phyloP scores from a whole-genome alignment of 2,888 invertebrate species.

The Sialis lutaria region DNA sequence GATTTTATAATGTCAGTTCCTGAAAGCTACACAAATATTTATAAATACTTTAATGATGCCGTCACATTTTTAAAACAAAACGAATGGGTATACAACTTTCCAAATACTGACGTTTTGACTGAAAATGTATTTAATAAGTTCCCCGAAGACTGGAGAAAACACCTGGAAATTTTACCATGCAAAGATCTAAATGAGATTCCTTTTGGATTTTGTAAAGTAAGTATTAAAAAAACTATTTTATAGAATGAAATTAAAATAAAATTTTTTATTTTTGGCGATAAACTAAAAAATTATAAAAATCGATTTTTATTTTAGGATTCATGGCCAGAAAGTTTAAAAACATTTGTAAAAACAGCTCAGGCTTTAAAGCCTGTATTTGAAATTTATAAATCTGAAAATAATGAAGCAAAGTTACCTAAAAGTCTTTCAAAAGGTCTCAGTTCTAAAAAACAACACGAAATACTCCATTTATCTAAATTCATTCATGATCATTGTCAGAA shows the following conservation, averaged over 20 bases:
- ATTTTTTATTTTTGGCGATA: background rate
- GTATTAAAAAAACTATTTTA: slow-evolving; percentile 4
- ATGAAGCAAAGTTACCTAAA: slow-evolving; percentile 15
- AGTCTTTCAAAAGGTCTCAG: slow-evolving; percentile 26
- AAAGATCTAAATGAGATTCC: slow-evolving; percentile 31
- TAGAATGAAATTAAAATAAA: background rate
- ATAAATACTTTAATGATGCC: background rate
- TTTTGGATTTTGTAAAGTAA: slow-evolving; percentile 16
- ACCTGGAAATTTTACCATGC: slow-evolving; percentile 24
- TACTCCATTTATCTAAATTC: slow-evolving; percentile 37
- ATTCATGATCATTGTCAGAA: slow-evolving; percentile 31
- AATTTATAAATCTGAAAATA: slow-evolving; percentile 1
- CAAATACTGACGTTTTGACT: slow-evolving; percentile 46
- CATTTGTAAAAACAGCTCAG: slow-evolving; percentile 22
- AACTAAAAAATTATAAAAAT: slow-evolving; percentile 1
- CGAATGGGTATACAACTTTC: slow-evolving; percentile 42
- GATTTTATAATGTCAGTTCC: too few relatives aligned
- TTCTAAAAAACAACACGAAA: slow-evolving; percentile 55
- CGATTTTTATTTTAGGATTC: slow-evolving; percentile 17
- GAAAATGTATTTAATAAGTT: slow-evolving; percentile 34
- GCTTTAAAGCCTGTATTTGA: slow-evolving; percentile 16
- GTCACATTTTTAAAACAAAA: slow-evolving; percentile 37
- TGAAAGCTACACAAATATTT: too few relatives aligned
- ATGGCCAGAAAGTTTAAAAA: slow-evolving; percentile 24
- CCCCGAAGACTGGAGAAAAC: slow-evolving; percentile 30